A percentile compares a stretch with the other conserved stretches of the same genome.
These are phyloP conservation scores for Lamprotornis superbus DNA, from an alignment of 2,113 vertebrate genomes.

Conservation along the genomic window DNA sequence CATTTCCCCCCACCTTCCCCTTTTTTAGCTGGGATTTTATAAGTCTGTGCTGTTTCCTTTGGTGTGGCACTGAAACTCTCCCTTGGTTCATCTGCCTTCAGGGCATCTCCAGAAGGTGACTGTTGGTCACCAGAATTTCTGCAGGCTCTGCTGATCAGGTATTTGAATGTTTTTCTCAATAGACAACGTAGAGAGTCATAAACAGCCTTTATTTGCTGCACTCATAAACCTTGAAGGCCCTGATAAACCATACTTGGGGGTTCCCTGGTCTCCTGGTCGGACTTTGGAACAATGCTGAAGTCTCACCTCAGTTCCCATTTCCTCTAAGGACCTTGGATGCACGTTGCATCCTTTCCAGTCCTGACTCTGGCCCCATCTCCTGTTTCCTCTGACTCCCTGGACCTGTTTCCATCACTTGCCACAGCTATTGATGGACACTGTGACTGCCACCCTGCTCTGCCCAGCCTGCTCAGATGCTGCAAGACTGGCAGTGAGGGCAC, in stretches of 20 bases:
- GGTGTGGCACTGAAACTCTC: neutral
- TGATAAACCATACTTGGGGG: neutral
- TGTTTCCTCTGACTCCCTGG: neutral
- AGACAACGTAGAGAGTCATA: neutral
- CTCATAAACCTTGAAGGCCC: neutral
- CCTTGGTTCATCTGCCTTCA: neutral
- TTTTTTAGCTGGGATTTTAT: neutral
- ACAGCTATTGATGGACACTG: rapidly evolving
- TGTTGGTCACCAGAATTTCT: neutral
- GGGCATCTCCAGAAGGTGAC: neutral
- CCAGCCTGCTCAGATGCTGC: neutral
- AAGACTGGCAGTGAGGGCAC: neutral
- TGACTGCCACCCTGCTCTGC: neutral
- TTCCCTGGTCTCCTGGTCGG: neutral
- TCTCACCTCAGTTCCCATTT: neutral
- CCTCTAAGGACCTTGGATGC: neutral
- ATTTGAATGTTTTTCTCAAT: neutral
- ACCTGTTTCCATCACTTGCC: neutral
- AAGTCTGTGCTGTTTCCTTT: neutral
- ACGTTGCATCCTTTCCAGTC: neutral
- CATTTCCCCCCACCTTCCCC: rapidly evolving
- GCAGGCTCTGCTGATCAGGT: neutral
- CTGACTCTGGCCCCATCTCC: neutral
- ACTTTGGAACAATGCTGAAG: neutral
- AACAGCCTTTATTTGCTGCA: neutral